phyloP scores from a whole-genome alignment of 2,797 vertebrate genomes.

The Mareca penelope region DNA sequence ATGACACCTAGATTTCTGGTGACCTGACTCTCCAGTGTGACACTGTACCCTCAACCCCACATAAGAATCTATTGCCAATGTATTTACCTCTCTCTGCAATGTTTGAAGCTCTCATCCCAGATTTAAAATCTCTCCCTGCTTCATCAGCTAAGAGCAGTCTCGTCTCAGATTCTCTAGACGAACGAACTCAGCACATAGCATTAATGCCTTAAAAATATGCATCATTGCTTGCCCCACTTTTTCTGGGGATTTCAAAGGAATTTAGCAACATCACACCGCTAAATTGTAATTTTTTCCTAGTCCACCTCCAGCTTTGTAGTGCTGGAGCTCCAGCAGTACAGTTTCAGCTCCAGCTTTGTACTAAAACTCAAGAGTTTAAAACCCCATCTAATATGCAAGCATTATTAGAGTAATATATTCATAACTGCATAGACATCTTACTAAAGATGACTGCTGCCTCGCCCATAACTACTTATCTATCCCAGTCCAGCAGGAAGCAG shows the following conservation, averaged over 20 bases:
- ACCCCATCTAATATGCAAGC: accelerated
- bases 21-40: neutral
- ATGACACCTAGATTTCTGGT: neutral
- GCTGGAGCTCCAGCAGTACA: no score
- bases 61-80: neutral
- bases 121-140: neutral
- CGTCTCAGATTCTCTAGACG: neutral
- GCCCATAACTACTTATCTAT: neutral
- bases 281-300: neutral
- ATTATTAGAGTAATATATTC: neutral
- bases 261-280: neutral
- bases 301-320: neutral
- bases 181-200: neutral
- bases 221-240: neutral
- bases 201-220: accelerated
- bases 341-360: neutral
- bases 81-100: neutral
- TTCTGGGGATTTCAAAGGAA: neutral
- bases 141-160: neutral
- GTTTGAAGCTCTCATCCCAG: neutral
- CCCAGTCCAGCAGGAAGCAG: neutral
- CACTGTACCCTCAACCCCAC: neutral
- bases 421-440: neutral
- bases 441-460: neutral
- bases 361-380: neutral